These are phyloP conservation scores for Chrysochloris asiatica DNA, from an alignment of 2,113 vertebrate genomes.

Conservation along the genomic window DNA sequence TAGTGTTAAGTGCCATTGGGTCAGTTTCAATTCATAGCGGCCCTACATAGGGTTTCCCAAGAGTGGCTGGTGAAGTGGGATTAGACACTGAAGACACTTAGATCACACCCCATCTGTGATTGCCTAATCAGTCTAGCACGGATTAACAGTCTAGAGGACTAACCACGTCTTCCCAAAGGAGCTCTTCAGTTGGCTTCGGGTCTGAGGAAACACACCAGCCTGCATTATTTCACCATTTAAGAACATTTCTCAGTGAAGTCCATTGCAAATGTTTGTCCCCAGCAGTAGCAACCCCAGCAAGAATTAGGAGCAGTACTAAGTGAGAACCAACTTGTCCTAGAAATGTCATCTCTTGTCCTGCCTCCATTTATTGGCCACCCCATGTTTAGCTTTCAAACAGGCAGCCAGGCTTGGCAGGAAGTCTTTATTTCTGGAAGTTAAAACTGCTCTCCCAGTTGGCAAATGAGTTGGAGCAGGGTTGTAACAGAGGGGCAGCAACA, in stretches of 20 bases:
- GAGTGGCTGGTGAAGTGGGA: neutral
- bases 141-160: neutral
- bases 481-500: neutral
- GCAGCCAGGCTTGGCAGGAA: neutral
- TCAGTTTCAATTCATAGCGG: no score
- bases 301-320: neutral
- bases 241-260: neutral
- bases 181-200: neutral
- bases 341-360: neutral
- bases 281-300: neutral
- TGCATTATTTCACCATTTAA: fast-evolving
- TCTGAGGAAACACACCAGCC: neutral
- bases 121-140: neutral
- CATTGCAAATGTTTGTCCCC: neutral
- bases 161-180: neutral
- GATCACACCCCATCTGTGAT: neutral
- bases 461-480: neutral
- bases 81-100: neutral
- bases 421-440: slow-evolving; percentile 4
- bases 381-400: neutral
- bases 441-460: neutral
- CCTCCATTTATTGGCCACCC: neutral
- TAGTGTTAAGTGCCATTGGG: no score
- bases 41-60: no score
- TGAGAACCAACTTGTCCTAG: neutral